Base-by-base conservation (phyloP, 2,113 vertebrate genomes). In the Heterochromis multidens region DNA sequence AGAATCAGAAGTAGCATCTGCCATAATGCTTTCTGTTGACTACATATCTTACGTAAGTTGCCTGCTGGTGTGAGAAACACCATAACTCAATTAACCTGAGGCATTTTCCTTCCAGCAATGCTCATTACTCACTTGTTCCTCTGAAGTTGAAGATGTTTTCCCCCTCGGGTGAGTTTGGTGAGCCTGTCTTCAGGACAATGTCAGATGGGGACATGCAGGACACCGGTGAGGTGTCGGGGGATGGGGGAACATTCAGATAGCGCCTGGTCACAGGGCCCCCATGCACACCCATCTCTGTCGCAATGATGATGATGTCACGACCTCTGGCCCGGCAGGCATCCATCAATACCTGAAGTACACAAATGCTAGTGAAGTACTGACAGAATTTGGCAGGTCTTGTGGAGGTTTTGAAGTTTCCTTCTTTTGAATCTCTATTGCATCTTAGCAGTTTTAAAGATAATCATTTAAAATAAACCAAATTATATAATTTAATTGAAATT, bases 161-260 rank as follows among this genome's bases (percentile, higher is more conserved):
- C 4, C 84, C 83, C 5, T 94, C 86, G 0, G 89, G n/a, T 2
- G 95, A 95, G 77, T 88, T 88, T 12, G 94, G 94, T 0, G 95
- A 94, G 21, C 89, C 88, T 1, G 95, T 95, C 87, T 94, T 95
- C 25, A 96, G 92, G 85, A 96, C 80, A 5, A 96, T 95, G 35
- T 96, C 95, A 0, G 96, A 96, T 4, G 96, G 96, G 4, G 95
- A 96, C 95, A 95, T 96, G 89, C 95, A 96, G 72, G 93, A 87
- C 63, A 94, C 91, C 0, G 95, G 94, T 0, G 95, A 95, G 4
- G 86, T 84, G 85, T 93, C 86, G 0, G 93, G 94, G 0, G 95
- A 95, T 0, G 93, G 94, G 4, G 91, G 88, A 4, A 92, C 90
- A 2, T 95, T 94, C 52, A 95, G 86, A 89, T 95, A 95, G 37